Conservation (phyloP, 2,888 invertebrate species). For the Chesias legatella region DNA sequence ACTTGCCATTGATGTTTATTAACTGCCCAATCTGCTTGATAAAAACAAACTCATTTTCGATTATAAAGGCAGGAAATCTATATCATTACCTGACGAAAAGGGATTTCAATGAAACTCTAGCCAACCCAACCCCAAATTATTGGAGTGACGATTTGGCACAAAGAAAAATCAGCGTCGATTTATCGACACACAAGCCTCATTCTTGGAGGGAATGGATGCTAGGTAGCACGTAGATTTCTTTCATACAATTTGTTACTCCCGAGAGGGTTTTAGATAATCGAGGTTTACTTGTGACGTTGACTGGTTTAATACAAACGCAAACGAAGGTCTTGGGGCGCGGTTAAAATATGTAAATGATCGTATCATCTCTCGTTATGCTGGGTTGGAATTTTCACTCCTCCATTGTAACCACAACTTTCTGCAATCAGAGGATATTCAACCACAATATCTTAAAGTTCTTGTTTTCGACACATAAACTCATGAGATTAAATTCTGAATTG, state of each 20-base stretch:
- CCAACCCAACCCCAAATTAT: slow-evolving; percentile 20
- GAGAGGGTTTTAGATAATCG: slow-evolving; percentile 1
- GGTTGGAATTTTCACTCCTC: no score
- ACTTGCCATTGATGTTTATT: no score
- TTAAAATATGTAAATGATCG: no score
- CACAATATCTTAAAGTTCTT: no score
- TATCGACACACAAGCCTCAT: slow-evolving; percentile 24
- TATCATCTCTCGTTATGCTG: no score
- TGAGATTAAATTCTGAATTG: no score
- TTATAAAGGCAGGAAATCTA: slow-evolving; percentile 8
- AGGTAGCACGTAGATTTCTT: slow-evolving; percentile 17
- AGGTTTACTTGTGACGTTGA: not conserved
- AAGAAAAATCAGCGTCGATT: slow-evolving; percentile 28
- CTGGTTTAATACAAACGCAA: no score
- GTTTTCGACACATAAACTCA: no score
- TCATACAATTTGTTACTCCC: slow-evolving; percentile 8
- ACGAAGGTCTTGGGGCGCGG: no score
- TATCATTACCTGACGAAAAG: slow-evolving; percentile 19
- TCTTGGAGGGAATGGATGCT: slow-evolving; percentile 21
- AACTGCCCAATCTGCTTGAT: not conserved
- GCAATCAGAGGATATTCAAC: no score
- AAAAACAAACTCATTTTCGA: not conserved
- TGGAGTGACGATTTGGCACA: slow-evolving; percentile 26
- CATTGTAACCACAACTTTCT: no score
- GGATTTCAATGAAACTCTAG: slow-evolving; percentile 11